Evolutionary conservation across 2,797 vertebrate species (phyloP), one percentile per base, ranked within the genome.

Genomic region (Gambelia wislizenii): DNA sequence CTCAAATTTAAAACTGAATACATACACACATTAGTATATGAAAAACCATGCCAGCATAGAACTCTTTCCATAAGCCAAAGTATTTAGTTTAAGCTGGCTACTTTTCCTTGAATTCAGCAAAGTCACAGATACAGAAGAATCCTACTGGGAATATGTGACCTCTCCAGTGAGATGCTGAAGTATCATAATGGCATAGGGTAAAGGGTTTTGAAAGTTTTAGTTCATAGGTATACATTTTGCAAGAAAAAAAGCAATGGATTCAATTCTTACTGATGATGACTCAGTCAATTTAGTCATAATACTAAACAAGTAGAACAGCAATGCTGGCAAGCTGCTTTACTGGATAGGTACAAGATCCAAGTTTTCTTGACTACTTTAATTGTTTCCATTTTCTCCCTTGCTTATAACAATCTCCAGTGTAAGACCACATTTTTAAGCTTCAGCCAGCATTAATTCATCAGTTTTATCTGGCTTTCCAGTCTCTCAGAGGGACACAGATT

Each of bases 231-330:
- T 72, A 72, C 25, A 59, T 87, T 79, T 81, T 72, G 39, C 47
- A 83, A 83, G 61, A 44, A 93, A 83, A n/a, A 83, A 56, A 70
- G 27, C 82, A 7, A 0, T 88, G 87, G 86, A 87, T 95, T 95
- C 0, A 2, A 39, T 94, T 91, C 77, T 92, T 95, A 95, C 91
- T 87, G 84, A 52, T 87, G 84, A 52, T 92, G 94, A 92, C 92
- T 96, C 93, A 94, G 90, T 93, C 92, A 92, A 82, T 93, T 94
- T 96, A 92, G 93, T 95, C 94, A 89, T 95, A 95, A 95, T 86
- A 92, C 92, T 94, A 94, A 94, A 94, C 93, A 92, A 96, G 87
- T 92, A 91, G 87, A 95, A 90, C 93, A 95, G 83, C 89, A 93
- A 89, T 93, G 86, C 76, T 95, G 93, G 94, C 95, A 92, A 92